Evolutionary conservation across 1,140 invertebrate genomes (phyloP), one percentile per base, ranked within the genome.

Genomic region (Tetragnatha versicolor): DNA sequence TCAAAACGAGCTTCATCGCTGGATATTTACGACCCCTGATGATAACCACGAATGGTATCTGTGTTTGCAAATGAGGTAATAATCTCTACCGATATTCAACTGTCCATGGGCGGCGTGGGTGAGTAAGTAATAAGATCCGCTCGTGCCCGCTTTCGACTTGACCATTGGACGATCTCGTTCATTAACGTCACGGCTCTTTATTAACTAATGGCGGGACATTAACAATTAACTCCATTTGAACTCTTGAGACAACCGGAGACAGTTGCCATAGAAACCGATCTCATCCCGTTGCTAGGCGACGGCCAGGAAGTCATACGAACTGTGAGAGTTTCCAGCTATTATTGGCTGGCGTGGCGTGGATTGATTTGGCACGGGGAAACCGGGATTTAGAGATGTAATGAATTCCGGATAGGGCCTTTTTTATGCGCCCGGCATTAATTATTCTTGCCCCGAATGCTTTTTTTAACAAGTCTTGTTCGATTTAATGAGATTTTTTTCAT

Each of bases 171-270:
- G 33, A 33, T n/a, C 31, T 66, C 61, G 58, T 77, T 77, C 61
- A 66, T 77, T 65, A 77, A 65, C 73, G 73, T 77, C 73, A 51
- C 29, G 31, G 25, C n/a, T 42, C 72, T 75, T 77, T 77, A 77
- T 66, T 77, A 77, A 77, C 73, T 77, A 77, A 77, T 77, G 73
- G 73, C n/a, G 73, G 73, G 45, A 77, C 73, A 77, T 77, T 77
- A 77, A 77, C 73, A 77, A 77, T 77, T 77, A 77, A 77, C 73
- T 77, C 73, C 73, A 55, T 77, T 66, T 77, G 73, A 77, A 77
- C 73, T 77, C 73, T 77, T 77, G 61, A 65, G 73, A 65, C 61
- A 47, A 55, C 73, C 60, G 73, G 73, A 77, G 73, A 77, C 73
- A 65, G 73, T 77, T 47, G 14, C 61, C 49, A 77, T 77, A 49